Conservation (phyloP, 2,797 vertebrate species). For the Pangasius krempfi region DNA sequence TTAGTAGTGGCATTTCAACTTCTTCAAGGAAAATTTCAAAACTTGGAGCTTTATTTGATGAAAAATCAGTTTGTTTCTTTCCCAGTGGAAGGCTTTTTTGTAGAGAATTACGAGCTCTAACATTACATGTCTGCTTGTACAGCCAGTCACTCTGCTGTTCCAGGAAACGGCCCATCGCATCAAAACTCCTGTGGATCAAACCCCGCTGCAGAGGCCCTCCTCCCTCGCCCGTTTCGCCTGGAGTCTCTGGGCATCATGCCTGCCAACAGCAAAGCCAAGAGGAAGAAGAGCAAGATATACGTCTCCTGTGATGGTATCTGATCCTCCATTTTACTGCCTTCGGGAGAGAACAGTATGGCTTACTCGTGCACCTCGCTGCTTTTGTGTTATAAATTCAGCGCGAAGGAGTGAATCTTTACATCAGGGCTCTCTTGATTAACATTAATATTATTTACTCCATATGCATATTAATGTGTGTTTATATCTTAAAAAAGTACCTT, state of each 20-base stretch:
- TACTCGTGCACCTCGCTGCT: background rate
- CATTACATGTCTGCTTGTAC: constrained; percentile 14
- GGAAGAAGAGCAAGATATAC: constrained; percentile 79
- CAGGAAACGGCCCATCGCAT: constrained; percentile 62
- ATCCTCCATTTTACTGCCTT: constrained; percentile 35
- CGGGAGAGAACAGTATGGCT: background rate
- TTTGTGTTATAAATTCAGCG: background rate
- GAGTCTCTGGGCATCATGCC: constrained; percentile 74
- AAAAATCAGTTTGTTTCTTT: background rate
- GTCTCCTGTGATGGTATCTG: constrained; percentile 62
- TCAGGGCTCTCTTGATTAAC: background rate
- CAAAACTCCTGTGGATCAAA: constrained; percentile 61
- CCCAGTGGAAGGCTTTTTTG: background rate
- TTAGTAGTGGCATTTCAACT: background rate
- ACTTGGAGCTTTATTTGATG: background rate
- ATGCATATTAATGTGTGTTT: background rate
- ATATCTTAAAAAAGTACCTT: background rate
- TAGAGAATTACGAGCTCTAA: background rate
- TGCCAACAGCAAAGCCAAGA: constrained; percentile 73
- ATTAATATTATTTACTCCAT: background rate
- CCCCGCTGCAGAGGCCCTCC: constrained; percentile 67
- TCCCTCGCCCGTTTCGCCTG: constrained; percentile 84
- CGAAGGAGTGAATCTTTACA: background rate
- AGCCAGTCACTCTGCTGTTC: constrained; percentile 69
- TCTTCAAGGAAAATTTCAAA: background rate